phyloP scores from a whole-genome alignment of 2,797 vertebrate genomes.

The Chelonia mydas region DNA sequence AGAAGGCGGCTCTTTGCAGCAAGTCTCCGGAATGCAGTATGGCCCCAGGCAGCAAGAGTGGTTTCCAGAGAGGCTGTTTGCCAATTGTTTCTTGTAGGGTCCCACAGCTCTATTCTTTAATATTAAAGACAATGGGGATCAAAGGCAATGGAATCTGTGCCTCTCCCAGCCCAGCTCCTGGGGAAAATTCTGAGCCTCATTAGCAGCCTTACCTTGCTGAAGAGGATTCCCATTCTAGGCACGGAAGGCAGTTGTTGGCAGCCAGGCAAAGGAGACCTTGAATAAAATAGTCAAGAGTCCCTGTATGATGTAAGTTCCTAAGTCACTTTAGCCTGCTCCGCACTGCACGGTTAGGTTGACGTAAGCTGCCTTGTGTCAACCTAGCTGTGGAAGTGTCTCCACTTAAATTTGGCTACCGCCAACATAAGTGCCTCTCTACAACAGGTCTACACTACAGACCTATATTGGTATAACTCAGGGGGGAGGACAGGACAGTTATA shows the following conservation, averaged over 20 bases:
- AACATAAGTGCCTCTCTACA: neutral
- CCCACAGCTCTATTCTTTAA: neutral
- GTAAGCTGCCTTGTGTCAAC: neutral
- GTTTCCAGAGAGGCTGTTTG: constrained; percentile 56
- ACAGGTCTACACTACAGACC: neutral
- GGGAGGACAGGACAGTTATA: neutral
- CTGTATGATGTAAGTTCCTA: neutral
- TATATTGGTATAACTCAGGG: neutral
- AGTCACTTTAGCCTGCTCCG: neutral
- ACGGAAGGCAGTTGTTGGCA: neutral
- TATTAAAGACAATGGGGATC: neutral
- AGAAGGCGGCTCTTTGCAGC: constrained; percentile 28
- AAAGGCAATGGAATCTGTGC: neutral
- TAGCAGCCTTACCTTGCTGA: neutral
- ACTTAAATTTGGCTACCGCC: neutral
- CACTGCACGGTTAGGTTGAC: neutral
- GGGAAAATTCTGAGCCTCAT: constrained; percentile 1
- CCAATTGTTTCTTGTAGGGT: constrained; percentile 41
- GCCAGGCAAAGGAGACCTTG: neutral
- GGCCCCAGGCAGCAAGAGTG: constrained; percentile 65
- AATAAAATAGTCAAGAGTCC: neutral
- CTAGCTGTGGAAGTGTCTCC: neutral
- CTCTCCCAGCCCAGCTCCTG: neutral
- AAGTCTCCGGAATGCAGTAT: constrained; percentile 65
- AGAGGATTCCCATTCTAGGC: neutral